Percentiles rank a stretch among this genome's conserved stretches.
Evolutionary conservation across 1,140 invertebrate genomes (phyloP).

Genomic region (Achroia grisella): DNA sequence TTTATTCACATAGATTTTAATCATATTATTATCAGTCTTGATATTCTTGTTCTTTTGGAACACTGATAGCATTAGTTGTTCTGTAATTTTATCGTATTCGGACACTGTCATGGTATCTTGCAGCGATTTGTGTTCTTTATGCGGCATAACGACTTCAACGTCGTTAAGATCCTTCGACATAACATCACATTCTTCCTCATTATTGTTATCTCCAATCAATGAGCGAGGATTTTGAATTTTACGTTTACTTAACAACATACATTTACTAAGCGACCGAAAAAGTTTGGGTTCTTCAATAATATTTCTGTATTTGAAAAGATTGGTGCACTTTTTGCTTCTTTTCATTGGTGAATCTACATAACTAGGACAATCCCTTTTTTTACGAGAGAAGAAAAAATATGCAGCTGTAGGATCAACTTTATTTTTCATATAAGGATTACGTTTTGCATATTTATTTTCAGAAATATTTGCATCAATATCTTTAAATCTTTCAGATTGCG

Average conservation of each 20-base stretch:
- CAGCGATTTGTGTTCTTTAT: conserved; percentile 17
- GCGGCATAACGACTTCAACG: conserved; percentile 7
- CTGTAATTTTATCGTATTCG: conserved; percentile 38
- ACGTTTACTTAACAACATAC: conserved; percentile 25
- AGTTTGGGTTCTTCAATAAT: conserved; percentile 35
- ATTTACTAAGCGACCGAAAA: conserved; percentile 30
- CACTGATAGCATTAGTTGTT: conserved; percentile 38
- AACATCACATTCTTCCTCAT: not conserved
- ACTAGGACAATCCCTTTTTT: conserved; percentile 2
- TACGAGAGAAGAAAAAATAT: conserved; percentile 15
- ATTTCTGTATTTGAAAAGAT: conserved; percentile 55
- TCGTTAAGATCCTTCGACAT: conserved; percentile 6
- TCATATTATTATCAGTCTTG: conserved; percentile 2
- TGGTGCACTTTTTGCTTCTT: conserved; percentile 50
- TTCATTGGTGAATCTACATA: conserved; percentile 23
- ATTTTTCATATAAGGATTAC: not conserved
- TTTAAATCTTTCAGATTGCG: not conserved
- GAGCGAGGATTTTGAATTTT: too few species aligned
- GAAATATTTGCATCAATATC: not conserved
- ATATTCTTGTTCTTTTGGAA: conserved; percentile 22
- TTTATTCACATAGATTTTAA: conserved; percentile 34
- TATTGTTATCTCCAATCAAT: too few species aligned
- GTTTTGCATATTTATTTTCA: not conserved
- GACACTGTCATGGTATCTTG: conserved; percentile 25
- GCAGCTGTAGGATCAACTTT: conserved; percentile 6